phyloP scores from a whole-genome alignment of 2,113 vertebrate genomes.

The Apus apus region DNA sequence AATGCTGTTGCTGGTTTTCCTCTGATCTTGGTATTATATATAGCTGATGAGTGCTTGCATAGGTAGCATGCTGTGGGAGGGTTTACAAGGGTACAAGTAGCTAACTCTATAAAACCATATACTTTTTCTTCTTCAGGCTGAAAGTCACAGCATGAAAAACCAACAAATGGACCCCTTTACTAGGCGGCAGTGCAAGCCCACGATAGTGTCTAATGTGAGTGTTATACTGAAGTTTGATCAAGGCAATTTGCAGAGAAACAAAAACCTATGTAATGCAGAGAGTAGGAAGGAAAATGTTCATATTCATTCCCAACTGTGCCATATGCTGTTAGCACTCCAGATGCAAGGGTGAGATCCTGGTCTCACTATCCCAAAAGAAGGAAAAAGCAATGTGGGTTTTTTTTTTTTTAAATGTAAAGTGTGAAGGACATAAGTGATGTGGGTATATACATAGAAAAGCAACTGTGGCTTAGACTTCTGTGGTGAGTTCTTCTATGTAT shows the following conservation, averaged over 20 bases:
- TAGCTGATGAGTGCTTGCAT: background rate
- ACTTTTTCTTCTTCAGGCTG: conserved; percentile 81
- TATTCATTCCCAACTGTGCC: background rate
- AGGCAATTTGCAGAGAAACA: background rate
- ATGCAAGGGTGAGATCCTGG: background rate
- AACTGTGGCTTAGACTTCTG: background rate
- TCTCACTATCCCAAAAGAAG: background rate
- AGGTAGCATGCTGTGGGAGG: background rate
- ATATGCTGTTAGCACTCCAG: background rate
- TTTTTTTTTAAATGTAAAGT: background rate
- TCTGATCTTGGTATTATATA: background rate
- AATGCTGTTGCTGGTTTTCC: background rate
- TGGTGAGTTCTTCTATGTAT: background rate
- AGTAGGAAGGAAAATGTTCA: background rate
- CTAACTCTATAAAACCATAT: background rate
- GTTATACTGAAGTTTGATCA: background rate
- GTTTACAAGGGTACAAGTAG: background rate
- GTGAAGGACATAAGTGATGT: background rate
- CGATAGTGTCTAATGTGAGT: conserved; percentile 98
- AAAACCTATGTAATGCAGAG: background rate
- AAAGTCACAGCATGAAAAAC: conserved; percentile 95
- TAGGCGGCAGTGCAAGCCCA: conserved; percentile 96
- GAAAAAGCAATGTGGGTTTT: background rate
- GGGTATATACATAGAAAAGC: background rate
- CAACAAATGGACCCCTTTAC: conserved; percentile 99